Evolutionary conservation across 2,113 vertebrate species (phyloP).

Genomic region (Tor tambroides): DNA sequence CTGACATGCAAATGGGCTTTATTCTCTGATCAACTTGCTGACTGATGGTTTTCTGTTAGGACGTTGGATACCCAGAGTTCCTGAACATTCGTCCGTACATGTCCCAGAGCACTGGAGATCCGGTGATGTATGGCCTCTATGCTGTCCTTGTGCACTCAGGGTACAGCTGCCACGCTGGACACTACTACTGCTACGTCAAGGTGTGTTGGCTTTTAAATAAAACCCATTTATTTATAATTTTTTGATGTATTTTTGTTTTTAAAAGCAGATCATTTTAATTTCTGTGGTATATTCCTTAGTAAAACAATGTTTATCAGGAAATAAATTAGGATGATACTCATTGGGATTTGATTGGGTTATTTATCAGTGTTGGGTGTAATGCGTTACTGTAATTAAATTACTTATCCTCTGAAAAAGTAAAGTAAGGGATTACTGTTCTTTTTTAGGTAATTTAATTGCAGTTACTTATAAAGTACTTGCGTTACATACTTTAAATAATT

Average conservation of each 20-base stretch:
- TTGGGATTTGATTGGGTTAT: no score
- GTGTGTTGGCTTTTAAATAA: conserved; percentile 63
- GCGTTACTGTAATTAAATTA: no score
- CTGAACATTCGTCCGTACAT: conserved; percentile 92
- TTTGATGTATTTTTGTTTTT: neutral
- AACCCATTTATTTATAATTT: neutral
- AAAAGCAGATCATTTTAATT: no score
- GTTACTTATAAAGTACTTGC: no score
- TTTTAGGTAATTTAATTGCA: no score
- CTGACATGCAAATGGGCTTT: neutral
- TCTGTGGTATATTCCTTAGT: no score
- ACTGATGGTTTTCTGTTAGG: conserved; percentile 70
- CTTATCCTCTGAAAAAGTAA: no score
- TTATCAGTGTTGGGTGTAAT: no score
- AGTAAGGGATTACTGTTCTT: no score
- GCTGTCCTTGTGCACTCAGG: conserved; percentile 96
- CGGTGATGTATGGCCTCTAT: conserved; percentile 87
- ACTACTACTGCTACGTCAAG: conserved; percentile 98
- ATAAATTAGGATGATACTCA: no score
- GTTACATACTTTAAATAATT: no score
- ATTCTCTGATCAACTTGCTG: neutral
- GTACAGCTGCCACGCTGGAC: conserved; percentile 92
- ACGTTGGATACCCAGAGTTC: conserved; percentile 91
- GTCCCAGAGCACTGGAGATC: conserved; percentile 86
- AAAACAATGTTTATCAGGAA: no score